Percentiles rank a stretch among this genome's conserved stretches.
Conservation (phyloP, 2,113 vertebrate genomes). For the Oostethus manadensis region DNA sequence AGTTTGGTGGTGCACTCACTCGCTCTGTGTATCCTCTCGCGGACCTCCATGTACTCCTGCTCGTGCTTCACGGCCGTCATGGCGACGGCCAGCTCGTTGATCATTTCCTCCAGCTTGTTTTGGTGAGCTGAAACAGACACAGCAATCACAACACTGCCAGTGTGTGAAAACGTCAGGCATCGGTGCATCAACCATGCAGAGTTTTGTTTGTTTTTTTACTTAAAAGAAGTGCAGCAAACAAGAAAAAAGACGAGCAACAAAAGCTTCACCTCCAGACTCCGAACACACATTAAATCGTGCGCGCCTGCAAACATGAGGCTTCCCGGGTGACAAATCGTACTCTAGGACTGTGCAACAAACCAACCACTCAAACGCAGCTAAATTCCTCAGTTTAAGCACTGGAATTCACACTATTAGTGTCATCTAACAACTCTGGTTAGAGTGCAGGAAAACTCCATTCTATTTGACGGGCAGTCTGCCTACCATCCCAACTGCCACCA, state of each 20-base stretch:
- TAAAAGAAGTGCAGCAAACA: no score
- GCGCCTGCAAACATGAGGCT: no score
- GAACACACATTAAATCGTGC: neutral
- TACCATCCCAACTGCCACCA: conserved; percentile 69
- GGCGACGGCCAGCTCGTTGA: conserved; percentile 93
- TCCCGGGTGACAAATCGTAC: neutral
- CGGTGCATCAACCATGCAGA: no score
- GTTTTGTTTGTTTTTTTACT: no score
- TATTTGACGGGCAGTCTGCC: conserved; percentile 27
- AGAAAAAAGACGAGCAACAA: neutral
- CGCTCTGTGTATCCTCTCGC: conserved; percentile 98
- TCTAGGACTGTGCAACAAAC: conserved; percentile 24
- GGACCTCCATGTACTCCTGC: conserved; percentile 99
- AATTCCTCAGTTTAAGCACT: neutral
- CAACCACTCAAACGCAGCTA: conserved; percentile 34
- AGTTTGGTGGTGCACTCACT: conserved; percentile 69
- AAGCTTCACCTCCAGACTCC: neutral
- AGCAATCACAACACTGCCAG: neutral
- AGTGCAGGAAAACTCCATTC: conserved; percentile 43
- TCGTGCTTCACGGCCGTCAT: conserved; percentile 99
- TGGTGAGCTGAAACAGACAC: conserved; percentile 82
- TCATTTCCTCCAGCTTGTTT: conserved; percentile 99
- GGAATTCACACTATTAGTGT: conserved; percentile 35
- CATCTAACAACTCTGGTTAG: conserved; percentile 49
- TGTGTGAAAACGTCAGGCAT: no score